Conservation (phyloP, 2,797 vertebrate species). For the Manis pentadactyla region DNA sequence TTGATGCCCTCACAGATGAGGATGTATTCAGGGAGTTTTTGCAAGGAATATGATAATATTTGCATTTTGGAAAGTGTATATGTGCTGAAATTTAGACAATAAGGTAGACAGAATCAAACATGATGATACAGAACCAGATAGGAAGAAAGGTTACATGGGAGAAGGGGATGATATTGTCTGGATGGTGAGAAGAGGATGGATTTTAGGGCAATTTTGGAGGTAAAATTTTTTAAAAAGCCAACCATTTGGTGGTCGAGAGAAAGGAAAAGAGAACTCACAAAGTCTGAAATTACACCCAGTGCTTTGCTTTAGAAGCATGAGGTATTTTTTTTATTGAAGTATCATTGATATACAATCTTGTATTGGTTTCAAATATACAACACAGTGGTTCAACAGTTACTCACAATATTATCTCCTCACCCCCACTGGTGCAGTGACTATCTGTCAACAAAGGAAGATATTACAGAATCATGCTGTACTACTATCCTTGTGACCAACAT, state of each 20-base stretch:
- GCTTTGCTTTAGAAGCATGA: not conserved
- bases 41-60: not conserved
- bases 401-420: too few relatives aligned
- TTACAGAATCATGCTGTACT: too few relatives aligned
- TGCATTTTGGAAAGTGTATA: not conserved
- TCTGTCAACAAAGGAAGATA: too few relatives aligned
- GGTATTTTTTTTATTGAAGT: not conserved
- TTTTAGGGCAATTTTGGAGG: not conserved
- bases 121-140: not conserved
- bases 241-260: not conserved
- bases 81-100: not conserved
- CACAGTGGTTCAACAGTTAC: too few relatives aligned
- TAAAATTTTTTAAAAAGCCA: not conserved
- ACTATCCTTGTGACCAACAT: too few relatives aligned
- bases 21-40: not conserved
- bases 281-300: not conserved
- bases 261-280: not conserved
- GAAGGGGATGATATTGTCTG: not conserved
- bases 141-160: not conserved
- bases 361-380: too few relatives aligned
- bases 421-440: too few relatives aligned
- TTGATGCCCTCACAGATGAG: not conserved
- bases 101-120: not conserved
- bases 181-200: not conserved
- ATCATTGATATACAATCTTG: too few relatives aligned